Evolutionary conservation across 1,140 invertebrate species (phyloP).

Genomic region (Atta texana): DNA sequence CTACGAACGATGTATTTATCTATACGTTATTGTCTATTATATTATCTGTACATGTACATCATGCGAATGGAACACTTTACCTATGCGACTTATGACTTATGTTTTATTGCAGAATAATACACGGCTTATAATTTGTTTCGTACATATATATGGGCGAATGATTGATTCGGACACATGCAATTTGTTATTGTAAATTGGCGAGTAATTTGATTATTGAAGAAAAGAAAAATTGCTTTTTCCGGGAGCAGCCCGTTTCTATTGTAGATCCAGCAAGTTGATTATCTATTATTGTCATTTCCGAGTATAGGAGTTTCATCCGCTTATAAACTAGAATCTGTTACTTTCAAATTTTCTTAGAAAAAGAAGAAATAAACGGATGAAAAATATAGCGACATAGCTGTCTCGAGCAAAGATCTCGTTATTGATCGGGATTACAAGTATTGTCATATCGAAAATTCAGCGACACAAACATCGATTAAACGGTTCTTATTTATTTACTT

Average conservation of each 20-base stretch:
- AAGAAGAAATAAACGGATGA: constrained; percentile 31
- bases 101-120: constrained; percentile 52
- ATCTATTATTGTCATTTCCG: constrained; percentile 80
- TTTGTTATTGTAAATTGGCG: constrained; percentile 18
- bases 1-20: constrained; percentile 44
- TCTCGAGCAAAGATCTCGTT: constrained; percentile 46
- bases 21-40: constrained; percentile 51
- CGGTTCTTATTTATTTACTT: constrained; percentile 63
- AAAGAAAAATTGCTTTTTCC: constrained; percentile 3
- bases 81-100: constrained; percentile 48
- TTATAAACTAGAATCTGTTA: constrained; percentile 72
- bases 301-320: constrained; percentile 79
- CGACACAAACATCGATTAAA: constrained; percentile 49
- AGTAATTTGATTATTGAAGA: constrained; percentile 1
- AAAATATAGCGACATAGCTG: constrained; percentile 39
- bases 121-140: constrained; percentile 32
- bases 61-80: constrained; percentile 55
- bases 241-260: constrained; percentile 61
- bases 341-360: constrained; percentile 59
- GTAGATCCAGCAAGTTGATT: constrained; percentile 65
- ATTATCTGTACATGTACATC: constrained; percentile 41
- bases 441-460: constrained; percentile 33
- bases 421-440: constrained; percentile 62
- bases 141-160: constrained; percentile 67
- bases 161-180: constrained; percentile 61